A percentile compares a stretch with the other conserved stretches of the same genome.
These are phyloP conservation scores for Rachycentron canadum DNA, from an alignment of 2,797 vertebrate genomes.

Conservation along the genomic window DNA sequence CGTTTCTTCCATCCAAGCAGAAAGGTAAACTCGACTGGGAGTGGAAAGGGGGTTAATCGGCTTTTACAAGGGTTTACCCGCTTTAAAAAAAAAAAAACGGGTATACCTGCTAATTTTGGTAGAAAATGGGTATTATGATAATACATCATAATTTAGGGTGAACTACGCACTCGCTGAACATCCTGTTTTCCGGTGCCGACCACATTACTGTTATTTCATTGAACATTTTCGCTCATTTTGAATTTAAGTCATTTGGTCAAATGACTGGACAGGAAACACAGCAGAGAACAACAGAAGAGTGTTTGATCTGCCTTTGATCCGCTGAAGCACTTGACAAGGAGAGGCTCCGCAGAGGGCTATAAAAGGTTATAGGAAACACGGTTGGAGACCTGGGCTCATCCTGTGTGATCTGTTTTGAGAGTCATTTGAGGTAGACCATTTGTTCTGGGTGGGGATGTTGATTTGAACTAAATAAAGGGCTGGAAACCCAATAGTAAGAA, in stretches of 20 bases:
- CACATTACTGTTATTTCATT: conserved; percentile 22
- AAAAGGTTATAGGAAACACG: conserved; percentile 74
- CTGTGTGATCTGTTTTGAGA: conserved; percentile 84
- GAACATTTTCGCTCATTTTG: conserved; percentile 32
- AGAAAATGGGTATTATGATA: not conserved
- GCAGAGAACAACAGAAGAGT: conserved; percentile 49
- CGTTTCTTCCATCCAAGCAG: too few species aligned
- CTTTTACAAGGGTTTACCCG: too few species aligned
- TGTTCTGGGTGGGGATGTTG: conserved; percentile 81
- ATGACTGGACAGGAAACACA: conserved; percentile 53
- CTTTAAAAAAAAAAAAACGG: too few species aligned
- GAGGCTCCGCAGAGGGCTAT: conserved; percentile 70
- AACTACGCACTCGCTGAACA: not conserved
- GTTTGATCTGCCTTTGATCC: conserved; percentile 62
- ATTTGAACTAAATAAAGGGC: conserved; percentile 79
- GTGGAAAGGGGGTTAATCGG: too few species aligned
- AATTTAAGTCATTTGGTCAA: conserved; percentile 45
- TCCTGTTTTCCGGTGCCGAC: not conserved
- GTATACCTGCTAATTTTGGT: too few species aligned
- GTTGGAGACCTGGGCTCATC: conserved; percentile 73
- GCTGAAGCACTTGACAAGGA: conserved; percentile 59
- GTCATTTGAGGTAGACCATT: conserved; percentile 81
- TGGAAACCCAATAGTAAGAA: conserved; percentile 77
- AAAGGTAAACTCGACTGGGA: too few species aligned
- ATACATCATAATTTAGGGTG: not conserved